Base-by-base conservation (phyloP, 2,888 invertebrate genomes). In the Allophyes oxyacanthae region DNA sequence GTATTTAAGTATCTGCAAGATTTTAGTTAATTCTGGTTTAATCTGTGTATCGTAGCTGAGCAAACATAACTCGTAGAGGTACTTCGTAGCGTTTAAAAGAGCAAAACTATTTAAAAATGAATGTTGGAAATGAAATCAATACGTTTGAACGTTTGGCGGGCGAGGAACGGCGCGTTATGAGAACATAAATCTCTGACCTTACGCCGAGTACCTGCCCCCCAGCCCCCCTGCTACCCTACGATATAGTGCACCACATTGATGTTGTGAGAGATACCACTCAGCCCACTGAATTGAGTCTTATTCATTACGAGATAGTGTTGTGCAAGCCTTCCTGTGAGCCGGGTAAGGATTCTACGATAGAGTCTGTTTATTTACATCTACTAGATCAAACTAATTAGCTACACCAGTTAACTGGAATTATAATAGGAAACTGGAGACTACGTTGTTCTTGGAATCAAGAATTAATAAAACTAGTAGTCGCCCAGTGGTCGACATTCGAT, bases 121-220 rank as follows among this genome's bases (percentile, higher is more conserved):
- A 89, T 86, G 86, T 76, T 79, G 77, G 85, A 87, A 89, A 89
- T 89, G 86, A 89, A 90, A 91, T 90, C 90, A 86, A 91, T 89
- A 91, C 84, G 82, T 87, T 83, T 84, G 85, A 88, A 83, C 87
- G 86, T 86, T 88, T 86, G 81, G 83, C 81, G 78, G 79, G 85
- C 84, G 83, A 85, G 87, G 85, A 87, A 85, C 84, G 76, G 84
- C 84, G 81, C 85, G 86, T 92, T 92, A 92, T 90, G 91, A 88
- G 87, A 79, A 81, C 87, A 92, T 93, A 92, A 93, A 93, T 93
- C 90, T 89, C 85, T 75, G 79, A 86, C 83, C 85, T 87, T 87
- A 89, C 87, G 81, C 83, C 84, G 80, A 78, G 77, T 72, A 74
- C 74, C 77, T 66, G 70, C 71, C 70, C 76, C 73, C 77, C 65